Evolutionary conservation across 2,888 invertebrate species (phyloP).

Genomic region (Aquatica leii): DNA sequence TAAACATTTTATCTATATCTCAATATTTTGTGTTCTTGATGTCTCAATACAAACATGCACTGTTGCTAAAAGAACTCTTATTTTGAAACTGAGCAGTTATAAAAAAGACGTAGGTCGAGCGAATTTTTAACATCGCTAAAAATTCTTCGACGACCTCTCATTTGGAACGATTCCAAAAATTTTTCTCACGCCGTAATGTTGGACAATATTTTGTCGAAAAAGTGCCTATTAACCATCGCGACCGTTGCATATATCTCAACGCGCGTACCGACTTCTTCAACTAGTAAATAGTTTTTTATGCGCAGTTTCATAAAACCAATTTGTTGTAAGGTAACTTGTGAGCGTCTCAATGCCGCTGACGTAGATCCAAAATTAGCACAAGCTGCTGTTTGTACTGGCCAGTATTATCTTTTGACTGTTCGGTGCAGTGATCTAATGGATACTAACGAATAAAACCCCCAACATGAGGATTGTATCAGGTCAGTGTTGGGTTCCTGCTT

Average conservation of each 20-base stretch:
- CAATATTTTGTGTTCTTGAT: too few species aligned
- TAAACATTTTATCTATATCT: too few species aligned
- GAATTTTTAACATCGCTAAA: too few species aligned
- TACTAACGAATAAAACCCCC: constrained; percentile 42
- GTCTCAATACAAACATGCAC: too few species aligned
- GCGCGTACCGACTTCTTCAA: not conserved
- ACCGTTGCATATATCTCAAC: not conserved
- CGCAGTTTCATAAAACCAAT: constrained; percentile 25
- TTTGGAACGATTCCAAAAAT: not conserved
- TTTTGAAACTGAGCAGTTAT: too few species aligned
- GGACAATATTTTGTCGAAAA: constrained; percentile 4
- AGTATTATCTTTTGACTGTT: constrained; percentile 44
- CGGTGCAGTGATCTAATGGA: constrained; percentile 48
- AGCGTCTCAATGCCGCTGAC: constrained; percentile 46
- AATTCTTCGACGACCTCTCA: too few species aligned
- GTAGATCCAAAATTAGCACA: constrained; percentile 48
- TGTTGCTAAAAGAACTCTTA: too few species aligned
- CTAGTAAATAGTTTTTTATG: constrained; percentile 11
- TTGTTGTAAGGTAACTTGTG: constrained; percentile 23
- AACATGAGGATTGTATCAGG: constrained; percentile 50
- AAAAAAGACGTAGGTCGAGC: too few species aligned
- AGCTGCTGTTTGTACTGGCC: constrained; percentile 39
- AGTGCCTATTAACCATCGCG: not conserved
- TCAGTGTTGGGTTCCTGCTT: constrained; percentile 41
- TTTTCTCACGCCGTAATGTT: not conserved